Conservation (phyloP, 2,797 vertebrate species). For the Scarus forsteni region DNA sequence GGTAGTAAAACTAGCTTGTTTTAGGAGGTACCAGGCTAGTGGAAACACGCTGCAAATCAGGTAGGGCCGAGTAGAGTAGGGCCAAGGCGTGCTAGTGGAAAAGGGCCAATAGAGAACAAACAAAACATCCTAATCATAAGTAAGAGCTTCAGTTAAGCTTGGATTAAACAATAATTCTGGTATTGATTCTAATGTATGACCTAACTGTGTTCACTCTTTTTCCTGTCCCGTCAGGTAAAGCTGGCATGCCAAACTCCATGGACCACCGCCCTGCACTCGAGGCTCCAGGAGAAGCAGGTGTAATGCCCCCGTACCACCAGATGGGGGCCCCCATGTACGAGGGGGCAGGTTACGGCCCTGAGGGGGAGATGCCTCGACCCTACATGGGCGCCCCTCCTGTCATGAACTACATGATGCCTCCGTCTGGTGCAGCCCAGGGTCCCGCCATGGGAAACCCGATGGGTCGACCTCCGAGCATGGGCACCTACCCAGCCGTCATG, state of each 20-base stretch:
- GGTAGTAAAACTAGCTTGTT: no score
- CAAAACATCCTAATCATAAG: no score
- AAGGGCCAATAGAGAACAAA: no score
- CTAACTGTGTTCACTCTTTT: background rate
- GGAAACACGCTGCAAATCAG: no score
- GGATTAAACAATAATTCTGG: no score
- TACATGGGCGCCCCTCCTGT: constrained; percentile 86
- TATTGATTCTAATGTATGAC: no score
- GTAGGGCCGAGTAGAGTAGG: no score
- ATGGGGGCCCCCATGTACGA: constrained; percentile 90
- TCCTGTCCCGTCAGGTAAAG: constrained; percentile 84
- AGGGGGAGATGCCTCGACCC: constrained; percentile 88
- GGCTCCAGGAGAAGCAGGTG: constrained; percentile 83
- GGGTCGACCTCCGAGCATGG: constrained; percentile 86
- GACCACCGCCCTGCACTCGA: constrained; percentile 91
- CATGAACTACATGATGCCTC: constrained; percentile 93
- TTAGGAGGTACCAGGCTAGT: no score
- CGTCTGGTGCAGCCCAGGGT: constrained; percentile 84
- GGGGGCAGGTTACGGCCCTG: constrained; percentile 86
- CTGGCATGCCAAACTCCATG: constrained; percentile 83
- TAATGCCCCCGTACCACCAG: constrained; percentile 91
- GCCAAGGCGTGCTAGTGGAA: no score
- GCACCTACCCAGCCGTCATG: constrained; percentile 84
- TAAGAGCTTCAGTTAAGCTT: no score
- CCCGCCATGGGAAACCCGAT: constrained; percentile 87